A percentile compares a stretch with the other conserved stretches of the same genome.
These are phyloP conservation scores for Clusia tigrina DNA, from an alignment of 2,888 invertebrate species.

Conservation along the genomic window DNA sequence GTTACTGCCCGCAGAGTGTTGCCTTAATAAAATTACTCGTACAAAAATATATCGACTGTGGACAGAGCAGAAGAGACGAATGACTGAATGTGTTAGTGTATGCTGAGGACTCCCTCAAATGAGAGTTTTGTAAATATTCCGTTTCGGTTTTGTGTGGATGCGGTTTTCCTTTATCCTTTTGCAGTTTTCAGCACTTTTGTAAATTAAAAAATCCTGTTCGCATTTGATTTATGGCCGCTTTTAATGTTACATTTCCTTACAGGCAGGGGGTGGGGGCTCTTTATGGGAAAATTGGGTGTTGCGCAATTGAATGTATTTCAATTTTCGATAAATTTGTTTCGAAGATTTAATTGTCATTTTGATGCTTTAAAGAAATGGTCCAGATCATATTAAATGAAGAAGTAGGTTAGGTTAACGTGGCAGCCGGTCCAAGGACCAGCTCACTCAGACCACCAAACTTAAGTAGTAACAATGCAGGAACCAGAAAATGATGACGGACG, in stretches of 20 bases:
- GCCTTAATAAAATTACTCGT: slow-evolving; percentile 2
- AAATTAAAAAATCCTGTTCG: slow-evolving; percentile 14
- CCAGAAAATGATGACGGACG: too few relatives aligned
- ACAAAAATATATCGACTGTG: background rate
- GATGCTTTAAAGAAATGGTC: too few relatives aligned
- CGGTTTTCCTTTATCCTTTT: background rate
- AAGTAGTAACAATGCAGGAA: too few relatives aligned
- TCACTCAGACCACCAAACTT: too few relatives aligned
- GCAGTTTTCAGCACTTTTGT: slow-evolving; percentile 19
- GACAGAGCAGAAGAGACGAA: background rate
- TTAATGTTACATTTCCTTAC: background rate
- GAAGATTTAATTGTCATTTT: too few relatives aligned
- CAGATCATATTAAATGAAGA: too few relatives aligned
- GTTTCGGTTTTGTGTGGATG: background rate
- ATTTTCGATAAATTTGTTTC: too few relatives aligned
- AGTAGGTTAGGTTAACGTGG: too few relatives aligned
- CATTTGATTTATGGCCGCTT: slow-evolving; percentile 15
- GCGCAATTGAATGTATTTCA: background rate
- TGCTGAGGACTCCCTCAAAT: background rate
- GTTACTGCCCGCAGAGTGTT: background rate
- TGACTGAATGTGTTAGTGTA: background rate
- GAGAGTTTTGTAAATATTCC: background rate
- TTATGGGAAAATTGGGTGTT: background rate
- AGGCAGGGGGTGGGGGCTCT: background rate
- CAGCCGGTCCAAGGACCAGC: too few relatives aligned